phyloP scores from a whole-genome alignment of 2,888 invertebrate species.

The Odontomyia ornata region DNA sequence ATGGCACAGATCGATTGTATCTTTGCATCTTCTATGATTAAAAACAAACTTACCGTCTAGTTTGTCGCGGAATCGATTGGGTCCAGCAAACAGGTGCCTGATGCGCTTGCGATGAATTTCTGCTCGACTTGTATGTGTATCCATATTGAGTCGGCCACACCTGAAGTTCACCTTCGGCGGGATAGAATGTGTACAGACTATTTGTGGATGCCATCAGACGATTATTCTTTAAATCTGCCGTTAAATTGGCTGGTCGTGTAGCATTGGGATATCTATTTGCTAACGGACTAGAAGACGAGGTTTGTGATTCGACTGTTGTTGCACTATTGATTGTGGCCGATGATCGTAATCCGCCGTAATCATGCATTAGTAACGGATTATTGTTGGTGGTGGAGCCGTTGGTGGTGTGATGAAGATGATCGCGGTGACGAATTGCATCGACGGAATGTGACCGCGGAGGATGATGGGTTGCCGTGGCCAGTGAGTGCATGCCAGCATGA shows the following conservation, averaged over 20 bases:
- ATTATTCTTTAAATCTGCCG: slow-evolving; percentile 52
- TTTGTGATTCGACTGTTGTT: neutral
- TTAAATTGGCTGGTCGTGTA: slow-evolving; percentile 54
- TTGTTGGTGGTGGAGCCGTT: slow-evolving; percentile 46
- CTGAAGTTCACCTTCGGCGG: slow-evolving; percentile 64
- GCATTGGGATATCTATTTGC: slow-evolving; percentile 45
- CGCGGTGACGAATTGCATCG: slow-evolving; percentile 60
- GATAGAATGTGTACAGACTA: slow-evolving; percentile 63
- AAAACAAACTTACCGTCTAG: slow-evolving; percentile 62
- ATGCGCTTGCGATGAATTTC: slow-evolving; percentile 60
- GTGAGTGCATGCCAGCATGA: neutral
- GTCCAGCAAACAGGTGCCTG: slow-evolving; percentile 65
- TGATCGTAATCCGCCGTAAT: slow-evolving; percentile 42
- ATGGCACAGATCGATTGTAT: no score
- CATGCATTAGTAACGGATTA: slow-evolving; percentile 57
- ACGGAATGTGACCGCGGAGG: slow-evolving; percentile 61
- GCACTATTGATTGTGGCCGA: slow-evolving; percentile 6
- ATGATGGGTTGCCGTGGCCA: slow-evolving; percentile 4
- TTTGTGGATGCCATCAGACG: slow-evolving; percentile 60
- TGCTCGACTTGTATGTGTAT: slow-evolving; percentile 62
- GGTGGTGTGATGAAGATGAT: slow-evolving; percentile 49
- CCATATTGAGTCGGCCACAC: slow-evolving; percentile 64
- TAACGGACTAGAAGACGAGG: slow-evolving; percentile 35
- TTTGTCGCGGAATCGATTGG: slow-evolving; percentile 64
- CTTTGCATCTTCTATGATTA: no score